A percentile compares a stretch with the other conserved stretches of the same genome.
phyloP scores from a whole-genome alignment of 2,113 vertebrate genomes.

The Natator depressus region DNA sequence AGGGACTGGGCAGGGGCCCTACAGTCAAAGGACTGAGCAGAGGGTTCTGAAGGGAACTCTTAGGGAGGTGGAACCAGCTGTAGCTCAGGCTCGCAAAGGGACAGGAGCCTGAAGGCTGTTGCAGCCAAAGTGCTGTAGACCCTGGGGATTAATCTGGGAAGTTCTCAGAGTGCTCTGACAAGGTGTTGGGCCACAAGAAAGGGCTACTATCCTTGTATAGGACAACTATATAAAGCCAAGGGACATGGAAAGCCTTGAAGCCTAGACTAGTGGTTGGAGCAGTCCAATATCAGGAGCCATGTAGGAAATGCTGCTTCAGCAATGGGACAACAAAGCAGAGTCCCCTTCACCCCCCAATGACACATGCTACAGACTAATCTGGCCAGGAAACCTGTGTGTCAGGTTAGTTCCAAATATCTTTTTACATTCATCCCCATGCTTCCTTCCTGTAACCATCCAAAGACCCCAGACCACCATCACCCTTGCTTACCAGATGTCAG shows the following conservation, averaged over 20 bases:
- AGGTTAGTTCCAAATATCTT: neutral
- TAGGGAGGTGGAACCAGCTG: neutral
- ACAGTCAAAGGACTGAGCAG: neutral
- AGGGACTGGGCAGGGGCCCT: neutral
- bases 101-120: neutral
- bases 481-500: neutral
- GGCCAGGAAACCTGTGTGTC: neutral
- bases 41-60: neutral
- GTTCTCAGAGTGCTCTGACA: neutral
- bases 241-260: neutral
- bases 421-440: neutral
- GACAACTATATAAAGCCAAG: neutral
- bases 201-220: neutral
- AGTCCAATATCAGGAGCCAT: neutral
- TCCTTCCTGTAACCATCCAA: neutral
- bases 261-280: neutral
- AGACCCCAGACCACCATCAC: neutral
- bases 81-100: neutral
- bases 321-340: neutral
- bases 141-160: neutral
- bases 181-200: neutral
- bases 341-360: neutral
- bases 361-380: neutral
- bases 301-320: neutral
- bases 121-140: neutral